Base-by-base conservation (phyloP, 1,140 invertebrate genomes). In the Lordiphosa stackelbergi region DNA sequence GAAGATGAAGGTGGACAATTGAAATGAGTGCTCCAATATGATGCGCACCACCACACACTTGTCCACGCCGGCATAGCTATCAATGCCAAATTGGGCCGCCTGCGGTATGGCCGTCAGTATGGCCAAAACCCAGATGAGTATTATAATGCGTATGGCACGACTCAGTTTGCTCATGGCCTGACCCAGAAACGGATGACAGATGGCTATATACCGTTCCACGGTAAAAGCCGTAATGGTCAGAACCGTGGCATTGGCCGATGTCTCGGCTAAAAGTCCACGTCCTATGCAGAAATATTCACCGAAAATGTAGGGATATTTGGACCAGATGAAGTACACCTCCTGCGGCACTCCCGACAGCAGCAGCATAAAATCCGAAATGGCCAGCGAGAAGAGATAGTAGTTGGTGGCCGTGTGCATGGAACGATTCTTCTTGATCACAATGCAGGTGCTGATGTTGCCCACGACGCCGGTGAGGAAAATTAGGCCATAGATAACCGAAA, bases 361-460 rank as follows among this genome's bases (percentile, higher is more conserved):
- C 4, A 98, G 89, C 6, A 99, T 88, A 16, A 99, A 90, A 87
- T 99, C 98, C 0, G 96, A 97, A 38, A 98, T 90, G 5, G 97
- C 96, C 73, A 99, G 89, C 83, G 94, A 96, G 88, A 98, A 98
- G 40, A 98, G 90, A 85, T 98, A 98, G 75, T 95, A 97, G 86
- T 98, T 98, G 8, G 95, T 96, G 0, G 95, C 94, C 0, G 95
- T 96, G 81, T 96, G 95, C 94, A 98, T 95, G n/a, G 93, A 94
- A 83, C 94, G 95, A 88, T 98, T 98, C 66, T 93, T 91, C 16
- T 93, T 91, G 48, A 99, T 98, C 7, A 99, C 97, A 40, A 98
- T 90, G 86, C 97, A 98, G 5, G 97, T 98, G 85, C 93, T 94
- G 5, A 97, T 89, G 87, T 99, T 99, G 1, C 97, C 97, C 9